Conservation (phyloP, 2,113 vertebrate genomes). For the Lampris megalopsis region DNA sequence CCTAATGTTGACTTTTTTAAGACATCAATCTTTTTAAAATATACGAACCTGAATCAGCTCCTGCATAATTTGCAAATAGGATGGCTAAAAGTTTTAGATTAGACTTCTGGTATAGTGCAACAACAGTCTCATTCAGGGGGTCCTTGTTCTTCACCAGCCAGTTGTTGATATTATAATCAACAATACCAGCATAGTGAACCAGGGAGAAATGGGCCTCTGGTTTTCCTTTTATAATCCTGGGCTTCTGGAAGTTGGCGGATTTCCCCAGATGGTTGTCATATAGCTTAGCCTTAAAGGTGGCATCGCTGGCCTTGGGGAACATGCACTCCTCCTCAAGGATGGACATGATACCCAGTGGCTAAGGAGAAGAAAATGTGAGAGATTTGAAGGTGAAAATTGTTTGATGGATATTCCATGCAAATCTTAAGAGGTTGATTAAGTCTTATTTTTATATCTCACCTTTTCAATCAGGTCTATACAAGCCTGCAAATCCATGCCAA, state of each 20-base stretch:
- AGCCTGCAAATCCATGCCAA: constrained; percentile 83
- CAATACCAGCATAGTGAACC: constrained; percentile 83
- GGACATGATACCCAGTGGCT: constrained; percentile 79
- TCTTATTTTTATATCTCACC: constrained; percentile 52
- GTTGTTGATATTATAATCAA: constrained; percentile 73
- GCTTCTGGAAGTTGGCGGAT: constrained; percentile 83
- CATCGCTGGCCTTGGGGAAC: constrained; percentile 68
- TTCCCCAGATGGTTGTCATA: constrained; percentile 77
- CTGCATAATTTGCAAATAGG: constrained; percentile 85
- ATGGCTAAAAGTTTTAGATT: constrained; percentile 79
- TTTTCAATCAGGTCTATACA: constrained; percentile 85
- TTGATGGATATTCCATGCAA: constrained; percentile 43
- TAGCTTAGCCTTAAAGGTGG: constrained; percentile 75
- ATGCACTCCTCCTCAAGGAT: constrained; percentile 75
- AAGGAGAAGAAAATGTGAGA: neutral
- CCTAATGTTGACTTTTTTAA: too few species aligned
- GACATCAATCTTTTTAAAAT: neutral
- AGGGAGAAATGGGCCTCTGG: constrained; percentile 83
- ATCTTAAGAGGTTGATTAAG: neutral
- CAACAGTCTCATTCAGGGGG: constrained; percentile 88
- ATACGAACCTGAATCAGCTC: constrained; percentile 82
- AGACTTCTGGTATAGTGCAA: constrained; percentile 89
- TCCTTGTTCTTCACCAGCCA: constrained; percentile 78
- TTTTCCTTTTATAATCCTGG: constrained; percentile 78
- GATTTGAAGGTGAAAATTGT: constrained; percentile 69